Evolutionary conservation across 2,888 invertebrate species (phyloP), one percentile per base, ranked within the genome.

Genomic region (Melieria crassipennis): DNA sequence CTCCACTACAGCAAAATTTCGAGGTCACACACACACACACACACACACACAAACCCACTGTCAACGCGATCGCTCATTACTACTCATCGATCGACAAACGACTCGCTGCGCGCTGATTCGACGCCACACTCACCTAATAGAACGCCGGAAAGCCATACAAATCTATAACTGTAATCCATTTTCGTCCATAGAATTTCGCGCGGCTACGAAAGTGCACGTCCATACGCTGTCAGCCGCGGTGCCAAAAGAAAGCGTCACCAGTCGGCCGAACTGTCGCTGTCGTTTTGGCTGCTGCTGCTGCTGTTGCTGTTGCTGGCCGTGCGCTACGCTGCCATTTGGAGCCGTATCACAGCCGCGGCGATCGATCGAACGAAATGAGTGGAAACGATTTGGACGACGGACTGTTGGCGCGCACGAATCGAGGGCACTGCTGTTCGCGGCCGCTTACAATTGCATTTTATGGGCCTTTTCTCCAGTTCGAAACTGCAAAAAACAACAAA

Each of bases 111-210:
- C n/a, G 52, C 52, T 7, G 13, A 7, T 61, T 61, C 55, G 65
- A 43, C 42, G 56, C n/a, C 30, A 45, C 52, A 75, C 81, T 81
- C 75, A 82, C 82, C 82, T 77, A 81, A 76, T 78, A 81, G 77
- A 79, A 81, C 78, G 78, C 79, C 80, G 77, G 79, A 79, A 75
- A 81, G 77, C 78, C 80, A 81, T 79, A 82, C 76, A 74, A 81
- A 75, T 78, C 78, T 79, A 78, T 78, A 80, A 77, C 77, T 80
- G 79, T 79, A 78, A 78, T 81, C 81, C 82, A 82, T 82, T 79
- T 79, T 81, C 75, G 75, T 78, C 80, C 79, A 78, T 78, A 80
- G 77, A 78, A 76, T 68, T 70, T 63, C 46, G 48, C 10, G 11
- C 7, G 52, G 52, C n/a, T 67, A 43, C 45, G 47, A 60, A 67